phyloP scores from a whole-genome alignment of 2,888 invertebrate genomes.

The Thera britannica region DNA sequence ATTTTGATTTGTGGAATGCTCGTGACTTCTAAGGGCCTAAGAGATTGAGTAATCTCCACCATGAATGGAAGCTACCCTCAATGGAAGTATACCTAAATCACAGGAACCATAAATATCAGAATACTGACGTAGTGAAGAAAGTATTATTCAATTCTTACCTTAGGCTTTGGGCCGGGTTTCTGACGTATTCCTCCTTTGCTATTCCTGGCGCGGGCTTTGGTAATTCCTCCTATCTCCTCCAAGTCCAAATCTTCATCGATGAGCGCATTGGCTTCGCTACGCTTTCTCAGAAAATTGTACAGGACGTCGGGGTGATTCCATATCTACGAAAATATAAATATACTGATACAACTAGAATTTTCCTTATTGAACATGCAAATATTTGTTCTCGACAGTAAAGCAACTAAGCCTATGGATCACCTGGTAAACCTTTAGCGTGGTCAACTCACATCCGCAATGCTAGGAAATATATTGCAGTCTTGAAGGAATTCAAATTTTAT shows the following conservation, averaged over 20 bases:
- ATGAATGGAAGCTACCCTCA: too few relatives aligned
- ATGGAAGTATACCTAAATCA: too few relatives aligned
- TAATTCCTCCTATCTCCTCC: constrained; percentile 88
- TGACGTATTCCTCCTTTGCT: constrained; percentile 27
- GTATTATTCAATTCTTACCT: constrained; percentile 8
- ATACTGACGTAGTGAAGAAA: too few relatives aligned
- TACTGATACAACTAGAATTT: background rate
- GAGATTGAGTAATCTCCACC: too few relatives aligned
- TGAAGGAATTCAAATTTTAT: too few relatives aligned
- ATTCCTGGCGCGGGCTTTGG: constrained; percentile 66
- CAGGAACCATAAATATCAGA: background rate
- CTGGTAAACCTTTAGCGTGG: background rate
- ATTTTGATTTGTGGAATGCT: too few relatives aligned
- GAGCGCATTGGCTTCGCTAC: constrained; percentile 90
- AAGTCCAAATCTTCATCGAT: constrained; percentile 91
- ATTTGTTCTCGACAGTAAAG: background rate
- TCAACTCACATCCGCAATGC: background rate
- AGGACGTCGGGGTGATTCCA: constrained; percentile 98
- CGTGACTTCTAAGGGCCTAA: too few relatives aligned
- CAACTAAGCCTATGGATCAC: background rate
- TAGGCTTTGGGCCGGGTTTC: constrained; percentile 29
- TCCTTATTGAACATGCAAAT: background rate
- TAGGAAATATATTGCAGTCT: too few relatives aligned
- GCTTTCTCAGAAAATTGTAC: constrained; percentile 93
- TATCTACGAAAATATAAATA: constrained; percentile 79